Conservation (phyloP, 2,888 invertebrate species). For the Diadegma fenestrale region DNA sequence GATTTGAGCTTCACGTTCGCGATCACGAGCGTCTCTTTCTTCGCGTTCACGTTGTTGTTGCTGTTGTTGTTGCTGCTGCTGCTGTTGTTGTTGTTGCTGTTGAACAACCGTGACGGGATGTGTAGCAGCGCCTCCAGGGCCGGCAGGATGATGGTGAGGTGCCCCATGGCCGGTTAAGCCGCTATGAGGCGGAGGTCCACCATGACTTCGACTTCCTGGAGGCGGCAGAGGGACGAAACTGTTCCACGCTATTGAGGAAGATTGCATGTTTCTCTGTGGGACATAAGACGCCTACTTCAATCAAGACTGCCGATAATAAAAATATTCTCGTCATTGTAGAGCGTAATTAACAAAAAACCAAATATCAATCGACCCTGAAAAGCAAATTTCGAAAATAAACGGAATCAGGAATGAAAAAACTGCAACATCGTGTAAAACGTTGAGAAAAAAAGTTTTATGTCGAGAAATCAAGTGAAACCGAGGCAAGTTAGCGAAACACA, state of each 20-base stretch:
- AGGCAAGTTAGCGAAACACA: neutral
- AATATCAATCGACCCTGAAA: neutral
- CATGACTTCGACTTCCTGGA: slow-evolving; percentile 79
- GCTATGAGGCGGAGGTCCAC: slow-evolving; percentile 75
- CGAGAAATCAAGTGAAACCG: neutral
- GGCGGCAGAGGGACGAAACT: slow-evolving; percentile 82
- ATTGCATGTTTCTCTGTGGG: slow-evolving; percentile 83
- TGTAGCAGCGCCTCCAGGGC: slow-evolving; percentile 64
- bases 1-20: slow-evolving; percentile 67
- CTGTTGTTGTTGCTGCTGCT: slow-evolving; percentile 72
- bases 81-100: slow-evolving; percentile 74
- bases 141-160: slow-evolving; percentile 81
- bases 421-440: too few relatives aligned
- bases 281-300: slow-evolving; percentile 83
- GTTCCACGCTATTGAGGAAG: slow-evolving; percentile 82
- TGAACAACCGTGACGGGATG: slow-evolving; percentile 80
- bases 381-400: too few relatives aligned
- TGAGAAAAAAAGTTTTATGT: neutral
- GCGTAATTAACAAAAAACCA: neutral
- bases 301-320: slow-evolving; percentile 79
- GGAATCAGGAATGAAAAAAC: too few relatives aligned
- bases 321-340: slow-evolving; percentile 1
- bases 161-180: slow-evolving; percentile 75
- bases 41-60: slow-evolving; percentile 71
- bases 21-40: slow-evolving; percentile 82